Conservation (phyloP, 2,797 vertebrate species). For the Acanthurus leucopareius region DNA sequence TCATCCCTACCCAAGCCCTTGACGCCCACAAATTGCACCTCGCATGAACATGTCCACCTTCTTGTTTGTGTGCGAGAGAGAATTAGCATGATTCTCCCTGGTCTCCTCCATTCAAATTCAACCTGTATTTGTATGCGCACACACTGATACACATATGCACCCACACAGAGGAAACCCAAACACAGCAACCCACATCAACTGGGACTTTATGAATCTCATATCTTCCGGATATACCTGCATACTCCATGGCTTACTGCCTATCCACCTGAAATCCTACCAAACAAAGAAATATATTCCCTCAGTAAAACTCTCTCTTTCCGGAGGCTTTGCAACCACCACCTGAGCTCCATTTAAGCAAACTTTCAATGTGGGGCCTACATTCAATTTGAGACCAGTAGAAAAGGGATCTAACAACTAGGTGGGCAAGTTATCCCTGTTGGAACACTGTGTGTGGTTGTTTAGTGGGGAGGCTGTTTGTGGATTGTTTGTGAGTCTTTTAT, state of each 20-base stretch:
- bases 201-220: constrained; percentile 81
- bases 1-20: constrained; percentile 13
- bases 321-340: constrained; percentile 74
- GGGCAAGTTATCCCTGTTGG: constrained; percentile 55
- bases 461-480: constrained; percentile 37
- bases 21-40: constrained; percentile 45
- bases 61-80: constrained; percentile 41
- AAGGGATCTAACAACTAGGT: constrained; percentile 56
- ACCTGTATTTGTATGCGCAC: constrained; percentile 11
- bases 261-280: constrained; percentile 81
- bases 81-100: constrained; percentile 48
- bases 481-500: constrained; percentile 31
- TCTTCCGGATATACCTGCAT: constrained; percentile 78
- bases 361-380: constrained; percentile 54
- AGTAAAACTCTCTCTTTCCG: constrained; percentile 64
- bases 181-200: constrained; percentile 63
- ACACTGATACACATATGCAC: constrained; percentile 9
- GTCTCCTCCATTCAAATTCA: constrained; percentile 60
- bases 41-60: constrained; percentile 49
- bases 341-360: constrained; percentile 77
- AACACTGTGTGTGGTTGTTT: constrained; percentile 56
- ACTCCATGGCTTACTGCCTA: constrained; percentile 77
- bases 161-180: constrained; percentile 52
- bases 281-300: constrained; percentile 80
- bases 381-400: constrained; percentile 69